Base-by-base conservation (phyloP, 1,140 invertebrate species). In the Pogonomyrmex californicus region DNA sequence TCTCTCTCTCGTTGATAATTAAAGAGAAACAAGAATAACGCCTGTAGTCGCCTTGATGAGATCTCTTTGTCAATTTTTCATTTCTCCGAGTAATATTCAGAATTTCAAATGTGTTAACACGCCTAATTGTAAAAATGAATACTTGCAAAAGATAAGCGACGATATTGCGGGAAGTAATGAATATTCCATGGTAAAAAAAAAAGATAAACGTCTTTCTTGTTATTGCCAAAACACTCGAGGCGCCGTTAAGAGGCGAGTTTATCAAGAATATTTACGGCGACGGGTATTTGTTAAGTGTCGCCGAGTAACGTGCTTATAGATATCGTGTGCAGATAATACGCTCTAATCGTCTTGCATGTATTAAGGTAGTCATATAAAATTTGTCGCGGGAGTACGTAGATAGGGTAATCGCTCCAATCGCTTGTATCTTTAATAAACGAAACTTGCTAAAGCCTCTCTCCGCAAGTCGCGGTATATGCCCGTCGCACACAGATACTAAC, bases 351-450 rank as follows among this genome's bases (percentile, higher is more conserved):
- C 23, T 17, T 6, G 44, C 10, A 17, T 36, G 49, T 70, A 44
- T 44, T 73, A 58, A 60, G 56, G n/a, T 49, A 83, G 51, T 60
- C 30, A 30, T 75, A 73, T 75, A 62, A 83, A 83, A 83, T 83
- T 75, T 75, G 79, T 75, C 68, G 70, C 41, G 30, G 54, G 12
- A 56, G 75, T 30, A 49, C 54, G 44, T 17, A 73, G 68, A 75
- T 75, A 75, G 79, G 68, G 41, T 75, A 83, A 82, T 82, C 66
- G 51, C 41, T 71, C 78, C 78, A 44, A 82, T 73, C 79, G 79
- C 79, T 62, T 75, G 79, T 83, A 75, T 83, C 68, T 83, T 83
- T 83, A 83, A 83, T 83, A 83, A 83, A 83, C 41, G 33, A 83
- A 73, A 75, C 54, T 70, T 75, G 54, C 54, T 83, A 60, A 83